Evolutionary conservation across 1,140 invertebrate species (phyloP), one percentile per base, ranked within the genome.

Genomic region (Hycleus phaleratus): DNA sequence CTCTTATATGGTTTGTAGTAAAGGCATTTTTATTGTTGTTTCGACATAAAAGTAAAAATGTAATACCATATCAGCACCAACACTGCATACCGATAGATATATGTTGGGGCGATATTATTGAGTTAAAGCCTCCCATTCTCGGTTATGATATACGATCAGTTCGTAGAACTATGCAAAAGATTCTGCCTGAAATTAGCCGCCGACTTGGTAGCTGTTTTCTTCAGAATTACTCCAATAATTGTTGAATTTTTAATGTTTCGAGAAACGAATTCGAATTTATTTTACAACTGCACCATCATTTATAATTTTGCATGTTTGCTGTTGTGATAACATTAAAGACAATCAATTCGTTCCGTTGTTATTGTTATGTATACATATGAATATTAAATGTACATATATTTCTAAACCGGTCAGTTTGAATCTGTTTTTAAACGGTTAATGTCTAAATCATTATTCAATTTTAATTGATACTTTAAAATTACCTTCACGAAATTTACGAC

Each of bases 21-120:
- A 58, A 51, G 56, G 49, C 49, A 58, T 58, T 58, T 58, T 58
- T 58, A 58, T 58, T 50, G 48, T 51, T 51, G 49, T 51, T 58
- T 58, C 56, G 56, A 58, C 56, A 58, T 58, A 58, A 58, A 58
- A 58, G 47, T 39, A 58, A 51, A 51, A 58, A 58, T 58, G 56
- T 46, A 46, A 58, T 58, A 50, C 56, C 48, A 58, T 58, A 58
- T 58, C 43, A 40, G 56, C 43, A 58, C 56, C 46, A 42, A 51
- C 56, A 51, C 49, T 50, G 56, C 56, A 58, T 58, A 58, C 49
- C 56, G 48, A 58, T 58, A 58, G 42, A 53, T 46, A 45, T 26
- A 26, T 53, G 51, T 53, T 26, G 44, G 32, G 32, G 32, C 4
- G 32, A 32, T 7, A 32, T 5, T 32, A 32, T 32, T 32, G 32